Base-by-base conservation (phyloP, 2,113 vertebrate genomes). In the Ctenomys sociabilis region DNA sequence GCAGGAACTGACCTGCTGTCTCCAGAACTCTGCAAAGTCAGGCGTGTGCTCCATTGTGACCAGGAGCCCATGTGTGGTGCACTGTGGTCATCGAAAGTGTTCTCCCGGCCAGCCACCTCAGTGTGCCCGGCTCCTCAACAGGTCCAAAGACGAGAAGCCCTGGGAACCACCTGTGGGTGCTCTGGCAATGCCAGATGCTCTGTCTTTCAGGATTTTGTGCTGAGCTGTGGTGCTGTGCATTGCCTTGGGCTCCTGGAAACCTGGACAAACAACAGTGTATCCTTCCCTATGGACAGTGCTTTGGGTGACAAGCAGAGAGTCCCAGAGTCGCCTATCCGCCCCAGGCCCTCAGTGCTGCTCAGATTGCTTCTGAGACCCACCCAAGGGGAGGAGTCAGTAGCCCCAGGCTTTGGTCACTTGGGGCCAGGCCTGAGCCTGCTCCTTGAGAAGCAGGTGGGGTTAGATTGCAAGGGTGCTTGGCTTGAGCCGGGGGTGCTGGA, bases 371-470 rank as follows among this genome's bases (percentile, higher is more conserved):
- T 85, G 52, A 88, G 92, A 43, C 21, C 43, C 78, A 45, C 66
- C 83, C 6, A 32, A 13, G 9, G 82, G 22, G 73, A 94, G 85
- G 85, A 21, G 3, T 12, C 32, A 21, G 7, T 16, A 70, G 35
- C 66, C 35, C 49, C 21, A 11, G n/a, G n/a, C 16, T 28, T 40
- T 0, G 49, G 43, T 49, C 35, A 80, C 66, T 95, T 85, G 83
- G 68, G 64, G 73, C 73, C 5, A 14, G 24, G 61, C 57, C 10
- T 19, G 72, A 72, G 43, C 9, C 45, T 80, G 2, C 6, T 57
- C 63, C 92, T 88, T 80, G 91, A 68, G 91, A 95, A 88, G 54
- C 6, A 52, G 30, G 84, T 49, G 61, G 40, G 7, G 54, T 94
- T 59, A 45, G 32, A 59, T 37, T 24, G 10, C 45, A 16, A 80